phyloP scores from a whole-genome alignment of 2,888 invertebrate species.

The Coremacera marginata region DNA sequence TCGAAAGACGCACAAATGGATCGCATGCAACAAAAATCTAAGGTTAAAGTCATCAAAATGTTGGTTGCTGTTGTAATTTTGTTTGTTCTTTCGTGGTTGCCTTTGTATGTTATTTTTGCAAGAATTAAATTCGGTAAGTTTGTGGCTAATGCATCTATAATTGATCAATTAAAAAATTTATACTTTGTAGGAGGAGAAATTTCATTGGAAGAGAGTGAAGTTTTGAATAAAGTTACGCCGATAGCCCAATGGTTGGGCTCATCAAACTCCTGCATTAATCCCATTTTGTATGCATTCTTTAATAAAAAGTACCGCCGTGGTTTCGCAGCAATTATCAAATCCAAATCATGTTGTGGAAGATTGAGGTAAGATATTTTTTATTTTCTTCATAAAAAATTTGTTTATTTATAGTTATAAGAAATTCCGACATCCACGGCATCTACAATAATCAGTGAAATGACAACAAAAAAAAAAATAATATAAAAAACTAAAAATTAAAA shows the following conservation, averaged over 20 bases:
- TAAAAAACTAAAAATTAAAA: no score
- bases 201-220: slow-evolving; percentile 83
- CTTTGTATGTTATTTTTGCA: slow-evolving; percentile 89
- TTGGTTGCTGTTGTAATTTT: slow-evolving; percentile 90
- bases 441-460: no score
- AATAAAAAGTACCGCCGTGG: slow-evolving; percentile 93
- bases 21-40: slow-evolving; percentile 92
- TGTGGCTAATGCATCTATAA: background rate
- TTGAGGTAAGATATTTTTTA: slow-evolving; percentile 70
- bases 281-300: slow-evolving; percentile 93
- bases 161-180: background rate
- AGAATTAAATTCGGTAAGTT: slow-evolving; percentile 85
- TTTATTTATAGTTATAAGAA: background rate
- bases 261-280: slow-evolving; percentile 95
- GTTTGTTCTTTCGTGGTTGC: slow-evolving; percentile 95
- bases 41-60: slow-evolving; percentile 96
- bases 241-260: slow-evolving; percentile 93
- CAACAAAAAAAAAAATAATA: background rate
- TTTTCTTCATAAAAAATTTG: background rate
- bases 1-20: slow-evolving; percentile 93
- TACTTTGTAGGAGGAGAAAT: slow-evolving; percentile 67
- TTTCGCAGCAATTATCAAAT: slow-evolving; percentile 88
- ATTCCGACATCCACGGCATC: no score
- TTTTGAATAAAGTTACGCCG: slow-evolving; percentile 85
- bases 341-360: slow-evolving; percentile 86